Evolutionary conservation across 2,797 vertebrate species (phyloP), one percentile per base, ranked within the genome.

Genomic region (Rhadinocentrus ornatus): DNA sequence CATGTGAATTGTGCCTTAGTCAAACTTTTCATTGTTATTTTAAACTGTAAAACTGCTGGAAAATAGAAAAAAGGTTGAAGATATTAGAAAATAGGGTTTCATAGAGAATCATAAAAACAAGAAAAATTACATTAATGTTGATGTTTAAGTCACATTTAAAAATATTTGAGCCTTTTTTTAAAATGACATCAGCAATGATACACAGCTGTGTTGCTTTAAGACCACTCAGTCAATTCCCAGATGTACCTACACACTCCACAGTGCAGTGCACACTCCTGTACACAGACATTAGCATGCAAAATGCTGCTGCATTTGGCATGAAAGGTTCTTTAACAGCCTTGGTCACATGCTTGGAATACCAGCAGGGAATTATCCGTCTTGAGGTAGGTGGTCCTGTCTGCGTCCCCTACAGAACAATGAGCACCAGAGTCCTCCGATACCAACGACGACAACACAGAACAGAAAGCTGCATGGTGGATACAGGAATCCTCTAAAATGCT

Each of bases 381-480:
- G 55, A 78, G 24, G 86, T 93, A 87, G 90, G 91, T 92, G 91
- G 90, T 92, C 89, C 84, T 16, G 89, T 88, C 87, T 88, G 82
- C 81, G 83, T 83, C 78, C 73, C 26, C 77, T 83, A 61, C 80
- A 83, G 81, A 90, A 92, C 90, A 93, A 92, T 86, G 72, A 83
- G 86, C 86, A 69, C 87, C 88, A 88, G 86, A 60, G 57, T 65
- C 58, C 55, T 39, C 62, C 55, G 7, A 83, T 55, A 83, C 76
- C 80, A 78, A 22, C n/a, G 22, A 22, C n/a, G 44, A 74, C 57
- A 62, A 55, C 60, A 64, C 58, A 4, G 55, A 22, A 65, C 75
- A 44, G 75, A 20, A 18, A 55, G 62, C 44, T 32, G 16, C 75
- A 62, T 3, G 50, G 78, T 61, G 75, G 85, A 71, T 68, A 85